Evolutionary conservation across 37 sponge, comb jelly and placozoan species (phyloP), one percentile per base, ranked within the genome.

Genomic region (Theonella swinhoei): DNA sequence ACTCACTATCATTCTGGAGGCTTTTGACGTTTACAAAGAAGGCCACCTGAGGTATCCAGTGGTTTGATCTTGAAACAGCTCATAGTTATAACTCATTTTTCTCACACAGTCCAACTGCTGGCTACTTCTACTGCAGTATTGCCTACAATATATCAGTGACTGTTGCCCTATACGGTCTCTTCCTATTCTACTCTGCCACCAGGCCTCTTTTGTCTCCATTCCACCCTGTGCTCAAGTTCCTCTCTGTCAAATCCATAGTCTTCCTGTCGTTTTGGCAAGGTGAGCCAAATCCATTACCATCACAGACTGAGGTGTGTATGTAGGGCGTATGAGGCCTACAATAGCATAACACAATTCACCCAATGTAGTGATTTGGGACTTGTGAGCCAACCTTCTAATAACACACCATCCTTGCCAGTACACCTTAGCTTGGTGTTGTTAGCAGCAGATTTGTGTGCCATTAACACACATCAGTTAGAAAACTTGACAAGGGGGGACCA

Each of bases 251-350:
- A 67, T 72, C 89, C 7, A 87, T 99, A 25, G 82, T 99, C 33
- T 96, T 99, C 65, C 83, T 96, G 26, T 91, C 95, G 1, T 99
- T 99, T 74, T 99, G 99, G 99, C 99, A 99, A 93, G 97, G 99
- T 93, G 38, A 76, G 70, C 32, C 26, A 38, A n/a, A 59, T 24
- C 66, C 66, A 65, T 65, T 65, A 20, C 4, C 66, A 23, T 82
- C 22, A n/a, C n/a, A n/a, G n/a, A n/a, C n/a, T n/a, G n/a, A n/a
- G n/a, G n/a, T n/a, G n/a, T n/a, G n/a, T n/a, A n/a, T n/a, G n/a
- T n/a, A n/a, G n/a, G n/a, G n/a, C n/a, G n/a, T n/a, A n/a, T n/a
- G n/a, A n/a, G n/a, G n/a, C n/a, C n/a, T n/a, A n/a, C n/a, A n/a
- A n/a, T n/a, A n/a, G n/a, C n/a, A n/a, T n/a, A n/a, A n/a, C n/a